phyloP scores from a whole-genome alignment of 53 echinoderm and acorn worm genomes.

The Glandiceps talaboti region DNA sequence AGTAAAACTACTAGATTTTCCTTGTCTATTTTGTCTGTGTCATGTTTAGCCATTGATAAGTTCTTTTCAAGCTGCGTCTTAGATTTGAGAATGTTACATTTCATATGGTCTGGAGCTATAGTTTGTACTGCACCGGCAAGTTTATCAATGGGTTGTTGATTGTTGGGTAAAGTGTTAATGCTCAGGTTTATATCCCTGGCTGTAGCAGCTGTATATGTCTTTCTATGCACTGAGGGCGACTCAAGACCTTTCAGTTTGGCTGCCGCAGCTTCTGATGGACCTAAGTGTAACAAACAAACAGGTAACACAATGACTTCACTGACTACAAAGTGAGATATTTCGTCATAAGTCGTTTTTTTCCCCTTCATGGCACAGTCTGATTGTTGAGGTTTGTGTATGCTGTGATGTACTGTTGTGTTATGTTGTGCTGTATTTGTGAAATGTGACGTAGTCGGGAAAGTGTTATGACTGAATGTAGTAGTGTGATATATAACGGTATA shows the following conservation, averaged over 20 bases:
- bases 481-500: too few relatives aligned
- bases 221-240: constrained; percentile 2
- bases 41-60: constrained; percentile 37
- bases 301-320: background rate
- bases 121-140: constrained; percentile 55
- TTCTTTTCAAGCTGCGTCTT: constrained; percentile 61
- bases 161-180: constrained; percentile 38
- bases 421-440: too few relatives aligned
- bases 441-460: too few relatives aligned
- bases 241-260: constrained; percentile 94
- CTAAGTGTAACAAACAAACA: constrained; percentile 16
- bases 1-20: constrained; percentile 58
- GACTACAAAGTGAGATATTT: too few relatives aligned
- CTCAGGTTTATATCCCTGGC: constrained; percentile 6
- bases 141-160: constrained; percentile 39
- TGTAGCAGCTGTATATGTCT: background rate
- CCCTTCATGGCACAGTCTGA: too few relatives aligned
- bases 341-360: too few relatives aligned
- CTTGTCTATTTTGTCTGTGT: constrained; percentile 63
- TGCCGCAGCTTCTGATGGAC: constrained; percentile 64
- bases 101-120: constrained; percentile 49
- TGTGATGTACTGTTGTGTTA: too few relatives aligned
- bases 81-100: constrained; percentile 53
- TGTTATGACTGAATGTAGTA: too few relatives aligned
- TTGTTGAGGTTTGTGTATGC: too few relatives aligned